A percentile compares a stretch with the other conserved stretches of the same genome.
These are phyloP conservation scores for Petrolisthes cinctipes DNA, from an alignment of 2,888 invertebrate genomes.

Conservation along the genomic window DNA sequence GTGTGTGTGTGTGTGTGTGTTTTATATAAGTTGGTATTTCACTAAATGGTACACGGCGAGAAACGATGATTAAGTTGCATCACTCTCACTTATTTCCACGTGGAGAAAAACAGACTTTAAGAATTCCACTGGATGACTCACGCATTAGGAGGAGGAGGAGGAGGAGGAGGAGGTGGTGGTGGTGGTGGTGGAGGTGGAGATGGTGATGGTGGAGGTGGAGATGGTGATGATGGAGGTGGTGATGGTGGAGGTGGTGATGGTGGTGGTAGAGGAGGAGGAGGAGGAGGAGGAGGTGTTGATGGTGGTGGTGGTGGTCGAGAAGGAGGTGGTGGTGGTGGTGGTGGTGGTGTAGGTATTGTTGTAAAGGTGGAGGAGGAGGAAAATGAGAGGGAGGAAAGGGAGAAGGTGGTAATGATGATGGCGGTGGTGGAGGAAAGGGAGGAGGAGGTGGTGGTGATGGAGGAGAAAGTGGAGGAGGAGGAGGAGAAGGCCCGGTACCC, in stretches of 20 bases:
- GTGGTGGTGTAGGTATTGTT: neutral
- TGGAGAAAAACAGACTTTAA: too few relatives aligned
- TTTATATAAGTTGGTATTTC: too few relatives aligned
- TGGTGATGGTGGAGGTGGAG: too few relatives aligned
- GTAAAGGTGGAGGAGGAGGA: neutral
- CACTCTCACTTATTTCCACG: too few relatives aligned
- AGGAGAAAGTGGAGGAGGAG: neutral
- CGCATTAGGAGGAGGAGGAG: neutral
- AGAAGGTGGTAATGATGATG: neutral
- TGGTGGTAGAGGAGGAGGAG: neutral
- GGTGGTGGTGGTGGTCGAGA: neutral
- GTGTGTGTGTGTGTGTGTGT: too few relatives aligned
- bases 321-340: constrained; percentile 1
- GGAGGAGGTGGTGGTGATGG: neutral
- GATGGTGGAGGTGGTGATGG: too few relatives aligned
- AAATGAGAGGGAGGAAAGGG: too few relatives aligned
- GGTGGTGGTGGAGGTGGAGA: too few relatives aligned
- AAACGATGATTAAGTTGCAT: too few relatives aligned
- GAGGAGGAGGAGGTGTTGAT: too few relatives aligned
- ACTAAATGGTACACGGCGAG: too few relatives aligned
- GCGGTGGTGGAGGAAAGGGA: neutral
- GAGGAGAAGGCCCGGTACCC: neutral
- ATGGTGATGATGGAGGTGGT: neutral
- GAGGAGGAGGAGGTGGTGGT: neutral
- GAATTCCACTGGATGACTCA: too few relatives aligned